Base-by-base conservation (phyloP, 2,113 vertebrate species). In the Choloepus hoffmanni region DNA sequence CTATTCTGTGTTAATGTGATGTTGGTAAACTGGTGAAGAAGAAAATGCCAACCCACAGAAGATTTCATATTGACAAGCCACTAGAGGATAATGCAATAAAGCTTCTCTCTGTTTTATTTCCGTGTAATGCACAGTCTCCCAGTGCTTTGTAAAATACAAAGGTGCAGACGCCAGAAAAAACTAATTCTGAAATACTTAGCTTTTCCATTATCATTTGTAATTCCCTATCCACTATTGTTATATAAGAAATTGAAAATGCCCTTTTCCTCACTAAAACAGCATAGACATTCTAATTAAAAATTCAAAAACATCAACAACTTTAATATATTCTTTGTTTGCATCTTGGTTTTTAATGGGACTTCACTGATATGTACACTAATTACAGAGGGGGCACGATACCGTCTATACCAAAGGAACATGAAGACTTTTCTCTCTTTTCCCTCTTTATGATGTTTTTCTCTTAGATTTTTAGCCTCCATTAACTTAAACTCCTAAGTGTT, bases 281-380 rank as follows among this genome's bases (percentile, higher is more conserved):
- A 87, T 74, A 33, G 63, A 84, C 24, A 76, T 86, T 97, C 90
- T 84, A 96, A 95, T 97, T 93, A 89, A 96, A 96, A 96, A 63
- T 92, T 76, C 24, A n/a, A 60, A 92, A 40, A 40, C 36, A 89
- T 16, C 53, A 81, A 79, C 33, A 88, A 94, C 15, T 93, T 92
- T 78, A 95, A 76, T 92, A 62, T 81, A 68, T 55, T 85, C 72
- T 95, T 97, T 92, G 14, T 82, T 48, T 58, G 43, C 24, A 79
- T 94, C 53, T 81, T 90, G 10, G 2, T 84, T 92, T 96, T 79
- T 96, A 95, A 72, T 83, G 67, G 16, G 36, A 28, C 36, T 95
- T 92, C 21, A 16, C 77, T 82, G 70, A 78, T 82, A 36, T 40
- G 13, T 68, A 58, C 87, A 82, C 36, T 93, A 74, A 92, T 96